These are phyloP conservation scores for Proisotoma minuta DNA, from an alignment of 2,888 invertebrate genomes.

Conservation along the genomic window DNA sequence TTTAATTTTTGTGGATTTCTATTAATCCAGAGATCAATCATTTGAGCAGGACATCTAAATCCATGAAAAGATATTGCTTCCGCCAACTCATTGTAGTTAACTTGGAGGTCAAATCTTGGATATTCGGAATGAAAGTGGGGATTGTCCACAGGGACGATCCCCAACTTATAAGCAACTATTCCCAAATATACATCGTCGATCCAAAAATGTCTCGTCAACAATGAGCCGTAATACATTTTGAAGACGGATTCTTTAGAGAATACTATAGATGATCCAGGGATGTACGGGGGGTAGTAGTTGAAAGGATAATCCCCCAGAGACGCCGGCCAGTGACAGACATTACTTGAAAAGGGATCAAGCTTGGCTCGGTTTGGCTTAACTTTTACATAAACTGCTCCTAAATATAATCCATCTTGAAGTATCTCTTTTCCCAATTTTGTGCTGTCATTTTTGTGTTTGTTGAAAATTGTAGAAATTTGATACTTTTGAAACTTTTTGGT, in stretches of 20 bases:
- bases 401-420: not conserved
- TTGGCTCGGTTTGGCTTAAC: constrained; percentile 12
- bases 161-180: constrained; percentile 29
- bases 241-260: constrained; percentile 20
- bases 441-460: not conserved
- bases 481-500: not conserved
- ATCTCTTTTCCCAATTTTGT: too few species aligned
- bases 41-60: constrained; percentile 23
- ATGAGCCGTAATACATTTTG: constrained; percentile 23
- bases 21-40: constrained; percentile 18
- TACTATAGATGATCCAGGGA: constrained; percentile 26
- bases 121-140: not conserved
- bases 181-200: constrained; percentile 36
- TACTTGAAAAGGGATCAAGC: not conserved
- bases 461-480: not conserved
- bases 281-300: constrained; percentile 28
- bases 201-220: constrained; percentile 23
- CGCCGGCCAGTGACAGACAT: constrained; percentile 19
- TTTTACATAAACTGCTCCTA: not conserved
- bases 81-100: not conserved
- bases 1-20: constrained; percentile 10
- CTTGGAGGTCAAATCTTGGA: not conserved
- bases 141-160: constrained; percentile 19
- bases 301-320: constrained; percentile 18
- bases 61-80: constrained; percentile 25